Percentiles rank a stretch among this genome's conserved stretches.
Evolutionary conservation across 2,797 vertebrate genomes (phyloP).

Genomic region (Discoglossus pictus): DNA sequence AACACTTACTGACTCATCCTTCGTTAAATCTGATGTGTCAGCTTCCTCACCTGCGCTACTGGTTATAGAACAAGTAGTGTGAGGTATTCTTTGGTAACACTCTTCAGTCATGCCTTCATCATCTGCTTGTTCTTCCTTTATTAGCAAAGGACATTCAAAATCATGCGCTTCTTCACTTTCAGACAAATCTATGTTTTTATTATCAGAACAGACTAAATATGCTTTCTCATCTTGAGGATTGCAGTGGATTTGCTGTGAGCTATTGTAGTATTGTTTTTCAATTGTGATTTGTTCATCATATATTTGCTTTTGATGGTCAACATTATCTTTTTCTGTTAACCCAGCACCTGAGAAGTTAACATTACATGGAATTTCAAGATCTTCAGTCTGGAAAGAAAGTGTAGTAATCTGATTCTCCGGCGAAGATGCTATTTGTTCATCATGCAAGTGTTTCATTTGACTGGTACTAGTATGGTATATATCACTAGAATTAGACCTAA

Average conservation of each 20-base stretch:
- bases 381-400: background rate
- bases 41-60: slow-evolving; percentile 59
- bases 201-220: slow-evolving; percentile 37
- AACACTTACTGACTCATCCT: slow-evolving; percentile 73
- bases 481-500: background rate
- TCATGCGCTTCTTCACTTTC: slow-evolving; percentile 43
- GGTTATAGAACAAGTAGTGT: slow-evolving; percentile 63
- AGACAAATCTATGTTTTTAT: slow-evolving; percentile 44
- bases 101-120: slow-evolving; percentile 54
- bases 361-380: background rate
- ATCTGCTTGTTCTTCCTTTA: slow-evolving; percentile 50
- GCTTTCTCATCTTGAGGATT: slow-evolving; percentile 49
- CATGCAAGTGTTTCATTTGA: slow-evolving; percentile 9
- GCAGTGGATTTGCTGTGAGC: slow-evolving; percentile 34
- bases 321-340: background rate
- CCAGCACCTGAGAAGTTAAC: background rate
- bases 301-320: slow-evolving; percentile 17
- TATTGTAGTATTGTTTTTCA: slow-evolving; percentile 32
- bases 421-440: slow-evolving; percentile 3
- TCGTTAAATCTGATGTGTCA: slow-evolving; percentile 71
- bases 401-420: background rate
- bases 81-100: slow-evolving; percentile 65
- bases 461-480: background rate
- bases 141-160: slow-evolving; percentile 50
- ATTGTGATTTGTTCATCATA: background rate